Percentiles rank a stretch among this genome's conserved stretches.
phyloP scores from a whole-genome alignment of 2,797 vertebrate species.

The Pantherophis alleghaniensis region DNA sequence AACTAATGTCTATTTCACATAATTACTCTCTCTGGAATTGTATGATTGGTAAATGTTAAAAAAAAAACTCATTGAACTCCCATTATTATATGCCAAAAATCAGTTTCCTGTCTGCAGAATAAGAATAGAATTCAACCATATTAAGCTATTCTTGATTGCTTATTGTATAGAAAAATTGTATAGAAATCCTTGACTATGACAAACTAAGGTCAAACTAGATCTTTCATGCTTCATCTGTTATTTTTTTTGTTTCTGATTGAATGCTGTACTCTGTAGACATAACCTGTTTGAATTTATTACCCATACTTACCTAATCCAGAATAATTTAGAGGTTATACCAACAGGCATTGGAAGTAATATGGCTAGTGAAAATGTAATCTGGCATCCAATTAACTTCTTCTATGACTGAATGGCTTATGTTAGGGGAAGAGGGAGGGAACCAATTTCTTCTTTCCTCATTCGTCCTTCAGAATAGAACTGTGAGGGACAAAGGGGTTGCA shows the following conservation, averaged over 20 bases:
- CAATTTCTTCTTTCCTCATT: neutral
- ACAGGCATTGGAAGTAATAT: neutral
- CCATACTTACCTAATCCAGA: conserved; percentile 26
- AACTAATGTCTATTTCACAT: conserved; percentile 40
- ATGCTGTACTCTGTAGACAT: conserved; percentile 13
- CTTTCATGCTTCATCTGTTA: conserved; percentile 40
- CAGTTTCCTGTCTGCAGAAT: conserved; percentile 18
- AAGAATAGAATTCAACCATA: neutral
- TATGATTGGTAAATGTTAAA: neutral
- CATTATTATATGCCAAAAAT: conserved; percentile 23
- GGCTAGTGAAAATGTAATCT: neutral
- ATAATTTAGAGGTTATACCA: conserved; percentile 15
- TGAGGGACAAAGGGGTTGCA: too few relatives aligned
- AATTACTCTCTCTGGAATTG: conserved; percentile 33
- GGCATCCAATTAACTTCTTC: neutral
- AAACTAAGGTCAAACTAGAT: conserved; percentile 20
- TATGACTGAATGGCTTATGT: neutral
- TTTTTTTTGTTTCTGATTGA: neutral
- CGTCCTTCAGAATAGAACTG: neutral
- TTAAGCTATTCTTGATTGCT: neutral
- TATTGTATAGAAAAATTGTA: conserved; percentile 12
- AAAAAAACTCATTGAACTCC: neutral
- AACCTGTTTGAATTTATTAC: conserved; percentile 30
- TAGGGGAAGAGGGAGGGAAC: too few relatives aligned
- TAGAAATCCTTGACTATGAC: conserved; percentile 37